These are phyloP conservation scores for Pycnonotus jocosus DNA, from an alignment of 2,113 vertebrate species.

Conservation along the genomic window DNA sequence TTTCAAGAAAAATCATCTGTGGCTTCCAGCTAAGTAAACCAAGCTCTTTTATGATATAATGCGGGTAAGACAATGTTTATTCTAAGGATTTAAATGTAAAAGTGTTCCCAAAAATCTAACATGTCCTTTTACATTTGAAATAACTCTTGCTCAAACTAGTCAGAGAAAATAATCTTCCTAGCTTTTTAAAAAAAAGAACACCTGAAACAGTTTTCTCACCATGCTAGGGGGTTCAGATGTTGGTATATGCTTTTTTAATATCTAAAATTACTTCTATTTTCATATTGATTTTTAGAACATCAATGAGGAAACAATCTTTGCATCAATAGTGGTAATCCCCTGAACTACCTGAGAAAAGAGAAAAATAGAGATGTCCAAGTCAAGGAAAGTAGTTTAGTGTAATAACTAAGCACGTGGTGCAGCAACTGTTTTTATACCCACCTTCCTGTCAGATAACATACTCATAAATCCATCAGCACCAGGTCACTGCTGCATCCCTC, in stretches of 20 bases:
- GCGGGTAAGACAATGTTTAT: not conserved
- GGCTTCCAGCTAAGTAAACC: not conserved
- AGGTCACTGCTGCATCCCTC: conserved; percentile 13
- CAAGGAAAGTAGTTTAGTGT: not conserved
- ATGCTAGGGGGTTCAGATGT: not conserved
- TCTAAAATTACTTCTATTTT: not conserved
- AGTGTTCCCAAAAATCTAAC: not conserved
- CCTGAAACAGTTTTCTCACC: not conserved
- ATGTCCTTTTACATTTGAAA: not conserved
- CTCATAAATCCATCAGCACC: conserved; percentile 65
- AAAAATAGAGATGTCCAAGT: not conserved
- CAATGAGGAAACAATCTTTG: not conserved
- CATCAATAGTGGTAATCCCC: not conserved
- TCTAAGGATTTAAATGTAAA: not conserved
- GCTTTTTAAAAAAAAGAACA: not conserved
- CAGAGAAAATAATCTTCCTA: not conserved
- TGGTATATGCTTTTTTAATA: not conserved
- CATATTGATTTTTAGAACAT: not conserved
- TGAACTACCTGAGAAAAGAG: not conserved
- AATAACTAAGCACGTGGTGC: conserved; percentile 13
- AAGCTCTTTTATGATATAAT: not conserved
- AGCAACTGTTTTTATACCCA: conserved; percentile 41
- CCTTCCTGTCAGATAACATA: conserved; percentile 49
- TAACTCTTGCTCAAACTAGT: not conserved
- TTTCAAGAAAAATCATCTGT: not conserved